phyloP scores from a whole-genome alignment of 2,113 vertebrate species.

The Delphinapterus leucas region DNA sequence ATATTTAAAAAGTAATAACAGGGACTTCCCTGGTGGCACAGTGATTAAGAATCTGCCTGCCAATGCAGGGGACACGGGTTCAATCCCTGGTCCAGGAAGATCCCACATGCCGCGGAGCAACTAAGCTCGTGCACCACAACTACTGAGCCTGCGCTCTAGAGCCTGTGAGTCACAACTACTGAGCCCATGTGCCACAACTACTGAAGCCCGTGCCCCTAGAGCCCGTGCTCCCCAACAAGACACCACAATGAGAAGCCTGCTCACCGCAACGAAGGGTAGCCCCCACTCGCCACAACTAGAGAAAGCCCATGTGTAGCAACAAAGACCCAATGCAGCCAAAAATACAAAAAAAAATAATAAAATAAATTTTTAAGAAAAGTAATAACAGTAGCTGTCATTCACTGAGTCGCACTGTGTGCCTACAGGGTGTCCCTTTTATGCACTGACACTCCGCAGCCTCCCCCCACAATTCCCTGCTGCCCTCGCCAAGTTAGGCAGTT shows the following conservation, averaged over 20 bases:
- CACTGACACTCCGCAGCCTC: neutral
- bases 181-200: neutral
- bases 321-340: neutral
- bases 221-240: neutral
- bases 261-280: neutral
- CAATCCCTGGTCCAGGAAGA: neutral
- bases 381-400: neutral
- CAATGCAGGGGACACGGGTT: neutral
- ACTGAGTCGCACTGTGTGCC: neutral
- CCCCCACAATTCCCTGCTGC: neutral
- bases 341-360: neutral
- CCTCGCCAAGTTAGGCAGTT: neutral
- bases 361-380: neutral
- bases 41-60: neutral
- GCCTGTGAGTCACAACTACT: neutral
- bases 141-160: neutral
- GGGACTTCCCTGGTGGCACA: neutral
- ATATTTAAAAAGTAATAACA: neutral
- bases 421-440: neutral
- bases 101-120: neutral
- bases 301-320: neutral
- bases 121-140: neutral
- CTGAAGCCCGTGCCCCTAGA: neutral
- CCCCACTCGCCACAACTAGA: neutral
- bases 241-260: fast-evolving